Conservation (phyloP, 2,888 invertebrate genomes). For the Elmis aenea region DNA sequence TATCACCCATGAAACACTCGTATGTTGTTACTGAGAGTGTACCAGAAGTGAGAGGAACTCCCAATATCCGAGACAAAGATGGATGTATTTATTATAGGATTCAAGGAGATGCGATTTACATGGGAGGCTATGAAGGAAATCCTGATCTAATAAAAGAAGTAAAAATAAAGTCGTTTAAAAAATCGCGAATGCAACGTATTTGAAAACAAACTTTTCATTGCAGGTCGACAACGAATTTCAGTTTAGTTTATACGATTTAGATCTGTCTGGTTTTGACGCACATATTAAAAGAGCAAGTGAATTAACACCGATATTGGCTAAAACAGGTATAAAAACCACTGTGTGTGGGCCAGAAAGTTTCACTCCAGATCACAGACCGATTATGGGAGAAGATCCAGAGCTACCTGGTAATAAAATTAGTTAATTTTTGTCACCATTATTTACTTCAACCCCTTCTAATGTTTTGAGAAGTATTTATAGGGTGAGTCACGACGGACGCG, state of each 20-base stretch:
- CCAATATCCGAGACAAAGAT: constrained; percentile 85
- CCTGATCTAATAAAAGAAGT: constrained; percentile 76
- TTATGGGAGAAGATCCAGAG: constrained; percentile 74
- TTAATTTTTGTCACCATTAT: background rate
- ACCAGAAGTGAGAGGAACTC: constrained; percentile 66
- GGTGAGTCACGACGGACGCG: no score
- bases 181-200: background rate
- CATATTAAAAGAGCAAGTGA: constrained; percentile 69
- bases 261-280: constrained; percentile 77
- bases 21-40: constrained; percentile 80
- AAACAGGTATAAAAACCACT: constrained; percentile 76
- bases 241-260: constrained; percentile 81
- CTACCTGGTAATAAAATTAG: constrained; percentile 49
- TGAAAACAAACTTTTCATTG: background rate
- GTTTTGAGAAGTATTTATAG: no score
- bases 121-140: constrained; percentile 86
- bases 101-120: constrained; percentile 75
- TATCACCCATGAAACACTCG: constrained; percentile 82
- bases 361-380: constrained; percentile 85
- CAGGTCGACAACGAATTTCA: constrained; percentile 71
- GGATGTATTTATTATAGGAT: constrained; percentile 75
- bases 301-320: constrained; percentile 68
- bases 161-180: no score
- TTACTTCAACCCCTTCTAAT: no score
- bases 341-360: constrained; percentile 90